Evolutionary conservation across 2,797 vertebrate genomes (phyloP), one percentile per base, ranked within the genome.

Genomic region (Molossus alvarezi): DNA sequence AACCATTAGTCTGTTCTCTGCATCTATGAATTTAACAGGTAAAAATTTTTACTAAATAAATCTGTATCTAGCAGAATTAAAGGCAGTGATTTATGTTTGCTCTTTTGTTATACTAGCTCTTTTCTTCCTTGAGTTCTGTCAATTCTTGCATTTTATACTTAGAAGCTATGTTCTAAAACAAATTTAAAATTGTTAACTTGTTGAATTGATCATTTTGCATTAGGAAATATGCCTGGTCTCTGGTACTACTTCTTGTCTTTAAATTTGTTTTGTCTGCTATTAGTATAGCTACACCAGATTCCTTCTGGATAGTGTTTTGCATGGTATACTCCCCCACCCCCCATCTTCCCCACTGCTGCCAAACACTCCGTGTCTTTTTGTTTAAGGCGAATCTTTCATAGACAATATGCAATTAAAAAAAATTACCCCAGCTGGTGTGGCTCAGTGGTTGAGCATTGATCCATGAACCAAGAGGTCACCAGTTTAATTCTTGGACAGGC

Each of bases 181-280:
- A 69, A 55, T 72, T 90, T n/a, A 27, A 73, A 83, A 33, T 73
- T 86, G 33, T 76, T 86, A 71, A 48, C 21, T 85, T 82, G n/a
- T 45, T 75, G n/a, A 87, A 41, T 57, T 45, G 20, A 62, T 75
- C 3, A 14, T 88, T 83, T 62, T 73, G 14, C 65, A 12, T 79
- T 86, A 89, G 55, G 45, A 81, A 71, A 87, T 51, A 33, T 45
- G 33, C 14, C 17, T 88, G 84, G 41, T 79, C 15, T 80, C 25
- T 45, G 57, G 5, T 64, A 73, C 55, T 71, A 58, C 10, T 33
- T 84, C 6, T 72, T 25, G 6, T 75, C 33, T 87, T 90, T 64
- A n/a, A 60, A 72, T 69, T 8, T 71, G 12, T 82, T 67, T 71
- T 76, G 6, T 55, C 41, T 83, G 37, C 9, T 76, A 2, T n/a